phyloP scores from a whole-genome alignment of 1,140 invertebrate species.

The Zeugodacus cucurbitae region DNA sequence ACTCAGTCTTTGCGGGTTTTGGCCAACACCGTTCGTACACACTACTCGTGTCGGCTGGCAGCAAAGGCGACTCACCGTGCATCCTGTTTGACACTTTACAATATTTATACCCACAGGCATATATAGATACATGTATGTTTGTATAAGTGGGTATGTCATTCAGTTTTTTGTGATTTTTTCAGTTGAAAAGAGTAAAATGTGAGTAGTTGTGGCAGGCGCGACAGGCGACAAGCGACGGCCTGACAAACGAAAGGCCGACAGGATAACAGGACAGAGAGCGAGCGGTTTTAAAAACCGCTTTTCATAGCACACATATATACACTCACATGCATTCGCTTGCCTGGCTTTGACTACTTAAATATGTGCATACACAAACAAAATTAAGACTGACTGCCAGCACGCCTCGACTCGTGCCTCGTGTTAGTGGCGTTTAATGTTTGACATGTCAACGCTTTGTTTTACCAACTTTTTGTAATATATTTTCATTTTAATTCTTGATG shows the following conservation, averaged over 20 bases:
- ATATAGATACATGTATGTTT: not conserved
- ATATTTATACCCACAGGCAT: not conserved
- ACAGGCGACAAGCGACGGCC: not conserved
- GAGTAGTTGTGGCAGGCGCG: not conserved
- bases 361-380: not conserved
- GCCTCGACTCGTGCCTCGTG: not conserved
- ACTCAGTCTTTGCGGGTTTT: not conserved
- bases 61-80: not conserved
- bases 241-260: not conserved
- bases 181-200: not conserved
- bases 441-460: not conserved
- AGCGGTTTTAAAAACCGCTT: not conserved
- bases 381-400: not conserved
- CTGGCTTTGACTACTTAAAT: not conserved
- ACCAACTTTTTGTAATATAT: slow-evolving; percentile 6
- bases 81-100: not conserved
- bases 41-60: not conserved
- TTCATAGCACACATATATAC: no score
- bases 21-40: not conserved
- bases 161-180: not conserved
- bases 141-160: not conserved
- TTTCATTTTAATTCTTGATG: slow-evolving; percentile 16
- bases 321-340: not conserved
- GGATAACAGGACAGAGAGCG: not conserved
- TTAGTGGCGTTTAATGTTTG: slow-evolving; percentile 11